Percentiles rank a stretch among this genome's conserved stretches.
These are phyloP conservation scores for Calliopsis andreniformis DNA, from an alignment of 1,140 invertebrate genomes.

Conservation along the genomic window DNA sequence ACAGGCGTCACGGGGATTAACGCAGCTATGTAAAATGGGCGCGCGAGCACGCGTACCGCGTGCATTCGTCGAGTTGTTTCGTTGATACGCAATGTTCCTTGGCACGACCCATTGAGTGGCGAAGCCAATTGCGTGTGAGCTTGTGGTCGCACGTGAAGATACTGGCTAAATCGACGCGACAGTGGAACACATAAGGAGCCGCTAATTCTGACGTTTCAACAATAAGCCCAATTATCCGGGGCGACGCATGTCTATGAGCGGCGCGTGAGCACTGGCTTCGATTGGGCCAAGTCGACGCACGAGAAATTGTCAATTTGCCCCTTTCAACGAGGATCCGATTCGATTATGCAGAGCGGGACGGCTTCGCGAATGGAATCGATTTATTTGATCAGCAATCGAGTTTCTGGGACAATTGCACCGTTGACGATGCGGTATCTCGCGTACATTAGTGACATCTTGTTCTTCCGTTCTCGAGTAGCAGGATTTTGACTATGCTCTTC, in stretches of 20 bases:
- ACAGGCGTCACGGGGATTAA: constrained; percentile 10
- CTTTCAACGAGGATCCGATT: constrained; percentile 38
- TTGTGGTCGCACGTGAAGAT: too few relatives aligned
- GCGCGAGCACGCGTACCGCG: neutral
- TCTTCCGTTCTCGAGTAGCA: neutral
- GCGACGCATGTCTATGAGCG: neutral
- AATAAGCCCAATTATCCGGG: constrained; percentile 8
- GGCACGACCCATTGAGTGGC: neutral
- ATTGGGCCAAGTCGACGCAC: constrained; percentile 32
- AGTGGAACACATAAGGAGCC: neutral
- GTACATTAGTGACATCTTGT: neutral
- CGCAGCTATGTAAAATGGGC: constrained; percentile 14
- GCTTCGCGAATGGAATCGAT: constrained; percentile 26
- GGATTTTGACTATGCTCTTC: too few relatives aligned
- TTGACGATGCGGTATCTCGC: constrained; percentile 2
- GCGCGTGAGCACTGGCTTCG: constrained; percentile 14
- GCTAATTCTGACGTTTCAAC: constrained; percentile 28
- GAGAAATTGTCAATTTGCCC: constrained; percentile 52
- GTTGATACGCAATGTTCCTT: constrained; percentile 20
- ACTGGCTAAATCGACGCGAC: neutral
- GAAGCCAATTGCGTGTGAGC: neutral
- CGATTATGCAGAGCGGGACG: neutral
- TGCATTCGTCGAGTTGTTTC: neutral
- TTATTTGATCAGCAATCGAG: constrained; percentile 37
- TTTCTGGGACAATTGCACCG: constrained; percentile 21